Evolutionary conservation across 2,113 vertebrate genomes (phyloP).

Genomic region (Poicephalus meyeri): DNA sequence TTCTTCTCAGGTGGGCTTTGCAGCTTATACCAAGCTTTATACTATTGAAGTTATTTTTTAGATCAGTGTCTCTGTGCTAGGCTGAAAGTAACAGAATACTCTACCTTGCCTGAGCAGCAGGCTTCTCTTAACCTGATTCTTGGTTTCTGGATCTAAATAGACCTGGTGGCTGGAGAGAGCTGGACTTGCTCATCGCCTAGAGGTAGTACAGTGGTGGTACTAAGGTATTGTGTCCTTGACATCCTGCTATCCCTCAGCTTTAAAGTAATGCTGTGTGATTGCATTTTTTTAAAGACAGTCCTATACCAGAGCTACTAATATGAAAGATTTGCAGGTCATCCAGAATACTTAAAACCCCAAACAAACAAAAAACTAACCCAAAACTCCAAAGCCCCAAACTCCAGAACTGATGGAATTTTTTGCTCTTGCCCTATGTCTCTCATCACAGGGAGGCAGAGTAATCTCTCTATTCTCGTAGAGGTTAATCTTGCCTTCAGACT

Average conservation of each 20-base stretch:
- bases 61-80: neutral
- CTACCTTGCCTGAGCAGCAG: neutral
- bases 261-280: neutral
- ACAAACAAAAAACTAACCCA: neutral
- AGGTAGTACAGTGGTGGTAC: neutral
- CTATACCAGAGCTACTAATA: neutral
- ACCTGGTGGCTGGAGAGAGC: neutral
- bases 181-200: neutral
- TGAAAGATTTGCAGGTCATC: neutral
- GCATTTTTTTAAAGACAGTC: neutral
- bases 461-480: neutral
- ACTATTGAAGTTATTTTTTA: neutral
- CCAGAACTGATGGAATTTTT: neutral
- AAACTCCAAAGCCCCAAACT: neutral
- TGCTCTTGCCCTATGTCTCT: neutral
- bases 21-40: neutral
- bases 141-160: neutral
- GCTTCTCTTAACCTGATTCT: neutral
- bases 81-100: neutral
- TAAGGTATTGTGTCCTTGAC: neutral
- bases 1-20: neutral
- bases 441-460: neutral
- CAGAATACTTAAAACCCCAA: neutral
- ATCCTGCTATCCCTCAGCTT: neutral
- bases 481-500: neutral